Evolutionary conservation across 2,797 vertebrate species (phyloP).

Genomic region (Micromesistius poutassou): DNA sequence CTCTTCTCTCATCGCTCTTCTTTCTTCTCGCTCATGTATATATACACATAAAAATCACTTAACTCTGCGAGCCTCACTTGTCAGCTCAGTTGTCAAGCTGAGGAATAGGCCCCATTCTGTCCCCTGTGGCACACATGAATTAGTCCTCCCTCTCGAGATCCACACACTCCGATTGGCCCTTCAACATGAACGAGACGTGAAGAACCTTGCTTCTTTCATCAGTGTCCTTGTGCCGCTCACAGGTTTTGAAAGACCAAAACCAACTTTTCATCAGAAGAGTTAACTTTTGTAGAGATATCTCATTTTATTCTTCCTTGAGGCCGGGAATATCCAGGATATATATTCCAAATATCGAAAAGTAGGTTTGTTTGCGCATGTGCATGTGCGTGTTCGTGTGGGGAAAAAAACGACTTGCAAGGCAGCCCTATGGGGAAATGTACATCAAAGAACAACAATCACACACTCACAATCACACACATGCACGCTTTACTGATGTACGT

Average conservation of each 20-base stretch:
- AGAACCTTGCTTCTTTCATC: background rate
- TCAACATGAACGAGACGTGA: constrained; percentile 42
- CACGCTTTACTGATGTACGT: no score
- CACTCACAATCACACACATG: no score
- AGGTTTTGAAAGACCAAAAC: background rate
- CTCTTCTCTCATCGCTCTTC: background rate
- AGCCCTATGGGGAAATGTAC: background rate
- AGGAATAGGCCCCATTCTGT: constrained; percentile 49
- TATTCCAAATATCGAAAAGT: background rate
- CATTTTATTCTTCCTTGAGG: background rate
- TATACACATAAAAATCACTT: constrained; percentile 16
- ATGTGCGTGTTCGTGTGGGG: background rate
- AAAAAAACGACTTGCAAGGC: background rate
- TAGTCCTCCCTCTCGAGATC: constrained; percentile 53
- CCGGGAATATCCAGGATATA: background rate
- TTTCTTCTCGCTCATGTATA: background rate
- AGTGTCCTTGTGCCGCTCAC: constrained; percentile 7
- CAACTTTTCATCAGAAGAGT: background rate
- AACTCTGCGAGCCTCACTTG: constrained; percentile 1
- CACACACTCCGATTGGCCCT: constrained; percentile 35
- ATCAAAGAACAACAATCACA: background rate
- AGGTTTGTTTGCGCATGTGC: background rate
- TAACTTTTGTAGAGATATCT: background rate
- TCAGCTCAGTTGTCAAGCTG: constrained; percentile 47
- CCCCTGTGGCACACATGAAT: constrained; percentile 45